Base-by-base conservation (phyloP, 2,888 invertebrate species). In the Brachyptera risi region DNA sequence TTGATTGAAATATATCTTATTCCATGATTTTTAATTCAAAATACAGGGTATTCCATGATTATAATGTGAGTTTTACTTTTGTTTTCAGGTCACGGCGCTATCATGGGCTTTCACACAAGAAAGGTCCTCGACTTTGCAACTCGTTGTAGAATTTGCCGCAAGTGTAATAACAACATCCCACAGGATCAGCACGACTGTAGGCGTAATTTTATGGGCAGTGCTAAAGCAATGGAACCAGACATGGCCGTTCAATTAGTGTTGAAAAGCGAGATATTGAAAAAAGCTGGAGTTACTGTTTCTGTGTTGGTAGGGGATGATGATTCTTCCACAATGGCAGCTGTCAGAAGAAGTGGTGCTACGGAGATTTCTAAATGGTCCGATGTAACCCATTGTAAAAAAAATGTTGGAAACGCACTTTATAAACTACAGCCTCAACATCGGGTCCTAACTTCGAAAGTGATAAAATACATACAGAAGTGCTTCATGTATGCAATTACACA, bases 301-400 rank as follows among this genome's bases (percentile, higher is more conserved):
- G 19, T 13, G 9, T 13, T 69, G 3, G 60, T 69, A n/a, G 68
- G 67, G 2, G 68, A 70, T 58, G 68, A 69, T 50, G 69, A 69
- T 56, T 67, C 66, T 23, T 63, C 66, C 5, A 68, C 65, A 2
- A 68, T 69, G 23, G 67, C 68, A 26, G 65, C 67, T 9, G 9
- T 54, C 13, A 42, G 26, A 7, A 31, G 15, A 9, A 21, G 26
- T 19, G 19, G 17, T 23, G n/a, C 11, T 21, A n/a, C n/a, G n/a
- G 24, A 21, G 3, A 23, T 58, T 5, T 23, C 11, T 3, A 61
- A 13, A 60, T 58, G 44, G 58, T 44, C 44, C 19, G 44, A 58
- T 21, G 9, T 58, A 13, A 58, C 37, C 19, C 58, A 58, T 11
- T 23, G 24, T 23, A 19, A 37, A 17, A 56, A 56, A 13, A 24